Percentiles rank a stretch among this genome's conserved stretches.
These are phyloP conservation scores for Platichthys stellatus DNA, from an alignment of 2,113 vertebrate species.

Conservation along the genomic window DNA sequence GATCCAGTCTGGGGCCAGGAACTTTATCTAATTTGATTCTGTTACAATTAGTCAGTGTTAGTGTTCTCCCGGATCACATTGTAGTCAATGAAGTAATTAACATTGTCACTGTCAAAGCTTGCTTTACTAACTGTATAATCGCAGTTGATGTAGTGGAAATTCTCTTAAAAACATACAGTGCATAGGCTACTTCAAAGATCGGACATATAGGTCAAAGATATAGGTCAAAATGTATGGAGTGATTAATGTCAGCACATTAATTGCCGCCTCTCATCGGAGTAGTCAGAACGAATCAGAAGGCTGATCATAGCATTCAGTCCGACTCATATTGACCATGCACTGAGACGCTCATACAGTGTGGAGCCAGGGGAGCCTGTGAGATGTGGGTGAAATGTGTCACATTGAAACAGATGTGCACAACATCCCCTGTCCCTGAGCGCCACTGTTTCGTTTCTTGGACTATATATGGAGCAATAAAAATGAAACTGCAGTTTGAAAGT, in stretches of 20 bases:
- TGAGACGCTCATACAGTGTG: slow-evolving; percentile 2
- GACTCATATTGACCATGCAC: neutral
- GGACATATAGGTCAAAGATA: slow-evolving; percentile 38
- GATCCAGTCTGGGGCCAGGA: neutral
- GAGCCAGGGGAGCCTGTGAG: neutral
- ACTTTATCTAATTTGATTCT: neutral
- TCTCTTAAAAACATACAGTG: neutral
- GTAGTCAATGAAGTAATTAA: neutral
- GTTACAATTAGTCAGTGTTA: neutral
- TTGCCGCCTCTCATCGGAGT: neutral
- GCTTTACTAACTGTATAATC: neutral
- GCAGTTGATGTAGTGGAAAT: slow-evolving; percentile 12
- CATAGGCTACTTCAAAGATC: neutral
- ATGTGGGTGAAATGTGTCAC: neutral
- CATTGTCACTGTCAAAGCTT: neutral
- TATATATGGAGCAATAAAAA: neutral
- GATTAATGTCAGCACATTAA: slow-evolving; percentile 37
- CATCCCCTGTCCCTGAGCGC: neutral
- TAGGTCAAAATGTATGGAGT: slow-evolving; percentile 16
- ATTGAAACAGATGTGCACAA: neutral
- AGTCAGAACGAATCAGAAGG: neutral
- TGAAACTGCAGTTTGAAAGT: neutral
- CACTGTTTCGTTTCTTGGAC: neutral
- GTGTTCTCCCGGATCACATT: neutral
- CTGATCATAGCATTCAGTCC: neutral